A percentile compares a stretch with the other conserved stretches of the same genome.
Evolutionary conservation across 2,888 invertebrate genomes (phyloP).

Genomic region (Nyleta sp.): DNA sequence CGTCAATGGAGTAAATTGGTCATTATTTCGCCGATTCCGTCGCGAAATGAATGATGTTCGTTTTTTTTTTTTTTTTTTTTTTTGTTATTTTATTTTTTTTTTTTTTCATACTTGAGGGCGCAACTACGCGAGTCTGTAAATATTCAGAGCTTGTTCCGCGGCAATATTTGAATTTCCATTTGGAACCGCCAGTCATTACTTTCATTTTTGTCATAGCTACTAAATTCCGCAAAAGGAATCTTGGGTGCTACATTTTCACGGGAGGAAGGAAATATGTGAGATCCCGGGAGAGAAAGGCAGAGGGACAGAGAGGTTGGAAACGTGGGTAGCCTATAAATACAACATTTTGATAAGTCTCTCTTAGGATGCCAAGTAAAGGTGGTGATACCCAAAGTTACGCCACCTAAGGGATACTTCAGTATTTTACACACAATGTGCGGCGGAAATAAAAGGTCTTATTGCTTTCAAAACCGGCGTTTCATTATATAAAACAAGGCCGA

Average conservation of each 20-base stretch:
- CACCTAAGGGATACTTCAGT: conserved; percentile 46
- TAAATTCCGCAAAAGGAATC: conserved; percentile 61
- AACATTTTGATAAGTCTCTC: conserved; percentile 63
- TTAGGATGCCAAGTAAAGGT: conserved; percentile 49
- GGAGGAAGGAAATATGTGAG: conserved; percentile 42
- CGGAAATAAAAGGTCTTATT: conserved; percentile 35
- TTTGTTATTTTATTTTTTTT: too few species aligned
- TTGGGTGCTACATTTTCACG: conserved; percentile 55
- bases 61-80: too few species aligned
- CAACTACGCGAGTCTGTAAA: too few species aligned
- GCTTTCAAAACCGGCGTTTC: conserved; percentile 31
- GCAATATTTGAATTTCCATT: too few species aligned
- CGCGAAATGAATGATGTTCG: too few species aligned
- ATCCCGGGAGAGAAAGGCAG: conserved; percentile 55
- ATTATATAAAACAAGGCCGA: background rate
- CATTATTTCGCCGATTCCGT: too few species aligned
- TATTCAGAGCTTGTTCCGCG: too few species aligned
- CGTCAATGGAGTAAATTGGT: too few species aligned
- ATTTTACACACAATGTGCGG: conserved; percentile 39
- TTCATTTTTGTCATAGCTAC: conserved; percentile 53
- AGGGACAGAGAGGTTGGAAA: conserved; percentile 34
- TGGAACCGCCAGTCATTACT: conserved; percentile 42
- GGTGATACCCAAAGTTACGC: conserved; percentile 56
- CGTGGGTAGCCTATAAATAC: conserved; percentile 64
- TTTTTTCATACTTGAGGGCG: too few species aligned